A percentile compares a stretch with the other conserved stretches of the same genome.
phyloP scores from a whole-genome alignment of 2,888 invertebrate genomes.

The Scaptomyza polygonia region DNA sequence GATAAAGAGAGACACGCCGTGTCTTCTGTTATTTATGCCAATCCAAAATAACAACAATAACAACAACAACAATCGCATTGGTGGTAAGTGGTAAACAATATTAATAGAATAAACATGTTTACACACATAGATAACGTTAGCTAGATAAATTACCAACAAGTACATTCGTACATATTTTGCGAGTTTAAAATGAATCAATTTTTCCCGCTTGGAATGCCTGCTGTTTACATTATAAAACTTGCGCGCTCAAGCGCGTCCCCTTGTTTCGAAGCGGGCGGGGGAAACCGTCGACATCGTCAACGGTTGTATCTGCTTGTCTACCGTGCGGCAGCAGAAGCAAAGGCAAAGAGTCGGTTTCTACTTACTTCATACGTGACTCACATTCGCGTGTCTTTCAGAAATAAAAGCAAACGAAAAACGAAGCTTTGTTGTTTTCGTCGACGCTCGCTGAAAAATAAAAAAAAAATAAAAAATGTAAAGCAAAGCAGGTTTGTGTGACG shows the following conservation, averaged over 20 bases:
- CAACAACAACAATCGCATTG: constrained; percentile 64
- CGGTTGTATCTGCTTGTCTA: constrained; percentile 40
- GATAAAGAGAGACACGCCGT: constrained; percentile 88
- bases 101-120: neutral
- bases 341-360: constrained; percentile 69
- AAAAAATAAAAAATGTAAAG: constrained; percentile 68
- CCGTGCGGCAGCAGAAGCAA: constrained; percentile 25
- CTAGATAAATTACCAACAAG: constrained; percentile 45
- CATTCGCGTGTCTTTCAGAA: constrained; percentile 79
- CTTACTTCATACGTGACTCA: constrained; percentile 79
- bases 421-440: constrained; percentile 61
- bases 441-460: constrained; percentile 48
- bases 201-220: constrained; percentile 65
- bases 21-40: constrained; percentile 87
- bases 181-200: constrained; percentile 47
- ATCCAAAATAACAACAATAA: constrained; percentile 69
- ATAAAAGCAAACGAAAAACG: constrained; percentile 63
- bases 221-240: constrained; percentile 66
- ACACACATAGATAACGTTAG: too few species aligned
- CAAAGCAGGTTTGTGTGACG: constrained; percentile 73
- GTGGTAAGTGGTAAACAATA: constrained; percentile 59
- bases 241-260: constrained; percentile 60
- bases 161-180: constrained; percentile 18
- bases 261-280: constrained; percentile 4
- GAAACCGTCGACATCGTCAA: constrained; percentile 42